Evolutionary conservation across 2,113 vertebrate species (phyloP).

Genomic region (Pao palembangensis): DNA sequence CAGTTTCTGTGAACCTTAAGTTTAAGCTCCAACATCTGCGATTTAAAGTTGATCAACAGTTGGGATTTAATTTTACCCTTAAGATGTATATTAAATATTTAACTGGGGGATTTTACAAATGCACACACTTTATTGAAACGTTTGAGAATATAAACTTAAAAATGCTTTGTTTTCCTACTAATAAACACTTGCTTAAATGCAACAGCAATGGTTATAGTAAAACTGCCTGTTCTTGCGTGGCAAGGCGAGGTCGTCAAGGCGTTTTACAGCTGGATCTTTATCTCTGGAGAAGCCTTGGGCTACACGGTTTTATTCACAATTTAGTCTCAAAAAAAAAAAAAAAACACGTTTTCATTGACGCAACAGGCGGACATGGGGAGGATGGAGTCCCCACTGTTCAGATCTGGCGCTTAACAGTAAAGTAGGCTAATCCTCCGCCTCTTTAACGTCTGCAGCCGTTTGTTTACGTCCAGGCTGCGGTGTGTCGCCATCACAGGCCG

Average conservation of each 20-base stretch:
- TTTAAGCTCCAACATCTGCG: neutral
- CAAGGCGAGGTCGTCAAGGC: neutral
- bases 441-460: conserved; percentile 43
- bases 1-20: neutral
- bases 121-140: too few species aligned
- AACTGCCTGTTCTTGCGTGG: neutral
- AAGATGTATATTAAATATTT: too few species aligned
- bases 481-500: conserved; percentile 59
- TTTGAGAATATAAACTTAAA: too few species aligned
- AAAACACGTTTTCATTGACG: conserved; percentile 23
- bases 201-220: neutral
- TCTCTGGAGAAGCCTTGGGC: neutral
- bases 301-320: neutral
- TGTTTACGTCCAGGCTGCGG: conserved; percentile 59
- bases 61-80: too few species aligned
- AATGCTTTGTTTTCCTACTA: neutral
- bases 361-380: neutral
- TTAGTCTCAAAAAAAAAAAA: neutral
- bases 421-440: conserved; percentile 29
- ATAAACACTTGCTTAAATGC: neutral
- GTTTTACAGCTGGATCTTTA: conserved; percentile 10
- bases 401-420: conserved; percentile 8
- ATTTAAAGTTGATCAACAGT: too few species aligned
- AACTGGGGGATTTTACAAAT: too few species aligned
- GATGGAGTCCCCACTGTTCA: neutral